Conservation (phyloP, 2,888 invertebrate species). For the Papilio gigon region DNA sequence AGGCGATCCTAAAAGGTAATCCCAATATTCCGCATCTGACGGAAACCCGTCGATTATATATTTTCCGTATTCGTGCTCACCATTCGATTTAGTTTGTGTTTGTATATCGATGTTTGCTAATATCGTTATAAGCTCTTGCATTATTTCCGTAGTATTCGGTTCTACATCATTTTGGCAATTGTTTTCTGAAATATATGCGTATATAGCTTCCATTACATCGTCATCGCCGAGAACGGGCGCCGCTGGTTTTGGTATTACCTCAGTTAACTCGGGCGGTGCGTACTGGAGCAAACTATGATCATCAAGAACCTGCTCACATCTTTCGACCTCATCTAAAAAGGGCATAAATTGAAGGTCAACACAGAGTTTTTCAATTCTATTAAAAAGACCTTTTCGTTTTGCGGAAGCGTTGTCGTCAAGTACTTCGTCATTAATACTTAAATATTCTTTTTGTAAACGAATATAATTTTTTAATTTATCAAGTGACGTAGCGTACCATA, state of each 20-base stretch:
- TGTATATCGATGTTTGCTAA: constrained; percentile 67
- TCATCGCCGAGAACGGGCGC: constrained; percentile 73
- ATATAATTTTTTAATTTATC: constrained; percentile 55
- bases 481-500: constrained; percentile 62
- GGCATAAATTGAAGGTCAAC: constrained; percentile 57
- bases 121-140: constrained; percentile 64
- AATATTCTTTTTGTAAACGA: constrained; percentile 50
- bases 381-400: constrained; percentile 42
- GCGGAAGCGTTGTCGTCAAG: constrained; percentile 39
- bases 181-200: constrained; percentile 62
- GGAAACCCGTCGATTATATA: constrained; percentile 85
- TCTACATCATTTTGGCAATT: constrained; percentile 71
- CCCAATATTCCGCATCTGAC: constrained; percentile 76
- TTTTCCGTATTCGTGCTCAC: constrained; percentile 68
- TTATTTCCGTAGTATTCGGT: constrained; percentile 70
- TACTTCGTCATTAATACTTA: constrained; percentile 43
- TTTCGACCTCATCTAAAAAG: constrained; percentile 58
- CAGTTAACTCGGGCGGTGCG: constrained; percentile 66
- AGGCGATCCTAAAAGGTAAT: constrained; percentile 66
- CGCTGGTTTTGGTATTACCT: constrained; percentile 53
- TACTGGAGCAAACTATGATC: constrained; percentile 55
- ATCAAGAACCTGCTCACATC: constrained; percentile 54
- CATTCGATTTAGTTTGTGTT: constrained; percentile 54
- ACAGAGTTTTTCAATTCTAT: constrained; percentile 50
- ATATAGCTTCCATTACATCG: constrained; percentile 71